These are phyloP conservation scores for Erpetoichthys calabaricus DNA, from an alignment of 2,797 vertebrate species.

Conservation along the genomic window DNA sequence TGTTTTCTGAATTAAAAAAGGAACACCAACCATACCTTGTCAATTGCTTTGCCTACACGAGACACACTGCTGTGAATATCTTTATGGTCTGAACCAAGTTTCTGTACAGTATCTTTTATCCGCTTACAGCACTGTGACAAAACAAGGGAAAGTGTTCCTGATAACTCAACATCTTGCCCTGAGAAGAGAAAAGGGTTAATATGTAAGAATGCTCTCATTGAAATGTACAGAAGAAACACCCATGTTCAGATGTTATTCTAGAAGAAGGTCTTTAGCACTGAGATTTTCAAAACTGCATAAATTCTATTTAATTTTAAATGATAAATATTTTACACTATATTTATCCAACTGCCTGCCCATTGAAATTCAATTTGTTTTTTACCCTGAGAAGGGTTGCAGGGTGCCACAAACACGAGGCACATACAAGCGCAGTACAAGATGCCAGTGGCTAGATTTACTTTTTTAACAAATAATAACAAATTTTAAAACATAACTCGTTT, in stretches of 20 bases:
- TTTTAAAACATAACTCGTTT: no score
- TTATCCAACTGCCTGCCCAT: no score
- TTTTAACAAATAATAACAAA: no score
- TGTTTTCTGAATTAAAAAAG: not conserved
- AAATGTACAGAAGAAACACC: not conserved
- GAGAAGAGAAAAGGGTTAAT: conserved; percentile 14
- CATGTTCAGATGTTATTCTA: not conserved
- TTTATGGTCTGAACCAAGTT: conserved; percentile 65
- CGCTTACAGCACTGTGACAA: conserved; percentile 68
- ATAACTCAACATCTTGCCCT: conserved; percentile 62
- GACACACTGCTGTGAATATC: conserved; percentile 72
- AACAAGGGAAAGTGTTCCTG: conserved; percentile 64
- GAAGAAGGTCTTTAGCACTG: no score
- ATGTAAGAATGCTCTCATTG: not conserved
- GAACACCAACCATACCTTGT: conserved; percentile 45
- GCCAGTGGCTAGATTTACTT: no score
- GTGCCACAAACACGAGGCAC: no score
- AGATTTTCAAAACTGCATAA: no score
- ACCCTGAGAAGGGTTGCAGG: no score
- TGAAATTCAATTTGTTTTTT: no score
- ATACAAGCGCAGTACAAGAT: no score
- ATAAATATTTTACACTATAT: no score
- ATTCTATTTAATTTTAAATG: no score
- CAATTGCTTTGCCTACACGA: conserved; percentile 67
- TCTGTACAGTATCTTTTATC: conserved; percentile 69